Conservation (phyloP, 2,797 vertebrate genomes). For the Hydrolagus colliei region DNA sequence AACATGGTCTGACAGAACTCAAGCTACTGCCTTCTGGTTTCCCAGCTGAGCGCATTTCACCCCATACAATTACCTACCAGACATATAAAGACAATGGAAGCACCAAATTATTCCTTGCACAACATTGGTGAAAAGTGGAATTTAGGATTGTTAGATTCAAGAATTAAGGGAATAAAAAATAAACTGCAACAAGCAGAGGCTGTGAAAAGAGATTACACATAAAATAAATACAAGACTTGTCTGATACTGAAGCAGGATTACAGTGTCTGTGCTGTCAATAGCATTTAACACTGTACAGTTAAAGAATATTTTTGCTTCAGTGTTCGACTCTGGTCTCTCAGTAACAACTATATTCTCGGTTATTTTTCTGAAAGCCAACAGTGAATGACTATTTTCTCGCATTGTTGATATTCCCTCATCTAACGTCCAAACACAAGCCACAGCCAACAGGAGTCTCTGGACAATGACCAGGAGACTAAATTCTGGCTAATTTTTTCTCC, state of each 20-base stretch:
- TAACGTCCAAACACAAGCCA: too few species aligned
- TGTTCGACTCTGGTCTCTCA: neutral
- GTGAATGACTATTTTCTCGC: neutral
- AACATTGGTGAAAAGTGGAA: neutral
- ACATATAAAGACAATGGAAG: conserved; percentile 35
- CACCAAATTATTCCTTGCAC: neutral
- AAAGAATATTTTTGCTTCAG: neutral
- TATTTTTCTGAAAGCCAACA: neutral
- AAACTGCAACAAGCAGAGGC: neutral
- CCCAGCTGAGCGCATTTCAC: conserved; percentile 51
- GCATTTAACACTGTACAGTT: neutral
- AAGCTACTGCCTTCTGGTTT: conserved; percentile 39
- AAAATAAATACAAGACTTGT: neutral
- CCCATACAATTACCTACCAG: conserved; percentile 81
- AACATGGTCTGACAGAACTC: conserved; percentile 62
- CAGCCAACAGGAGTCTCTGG: too few species aligned
- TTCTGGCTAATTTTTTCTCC: too few species aligned
- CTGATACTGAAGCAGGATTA: neutral
- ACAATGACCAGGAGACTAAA: too few species aligned
- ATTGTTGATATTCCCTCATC: neutral
- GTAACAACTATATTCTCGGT: neutral
- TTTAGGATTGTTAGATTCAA: neutral
- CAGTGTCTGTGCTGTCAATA: neutral
- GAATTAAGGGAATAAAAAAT: neutral
- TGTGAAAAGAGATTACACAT: neutral